Base-by-base conservation (phyloP, 1,140 invertebrate genomes). In the Samia ricini region DNA sequence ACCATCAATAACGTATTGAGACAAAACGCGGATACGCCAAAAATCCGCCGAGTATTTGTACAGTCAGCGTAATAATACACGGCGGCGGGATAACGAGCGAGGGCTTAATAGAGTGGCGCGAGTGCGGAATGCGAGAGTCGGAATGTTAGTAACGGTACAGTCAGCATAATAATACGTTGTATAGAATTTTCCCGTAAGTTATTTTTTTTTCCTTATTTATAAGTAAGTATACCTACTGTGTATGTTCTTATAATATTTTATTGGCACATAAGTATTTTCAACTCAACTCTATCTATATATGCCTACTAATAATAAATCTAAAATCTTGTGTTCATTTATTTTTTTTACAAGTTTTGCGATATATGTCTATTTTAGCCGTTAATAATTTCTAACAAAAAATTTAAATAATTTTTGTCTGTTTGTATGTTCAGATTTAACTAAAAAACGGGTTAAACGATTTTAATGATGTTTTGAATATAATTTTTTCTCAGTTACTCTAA, bases 21-120 rank as follows among this genome's bases (percentile, higher is more conserved):
- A 42, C 33, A 42, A 12, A 42, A 42, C 12, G 33, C 33, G 33
- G 4, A 24, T 24, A 55, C 10, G 22, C 52, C 22, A 22, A 55
- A 22, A 24, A 55, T 55, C 24, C 24, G 22, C 22, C 22, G 15
- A 23, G 15, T 55, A 55, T 55, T 23, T 22, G 33, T 33, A 57
- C 55, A 62, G 60, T 56, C 60, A 49, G 60, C 60, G 55, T 61
- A 63, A 57, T 63, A 63, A 63, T 50, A 63, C 61, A 56, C 50
- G 54, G 22, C 24, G 29, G 56, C 49, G 22, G 55, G 61, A 63
- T 63, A 63, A 63, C 55, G 55, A 63, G 54, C 50, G 55, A 57
- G 50, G 33, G 49, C 55, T 63, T 63, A 63, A 63, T 63, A 63
- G 61, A 63, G 54, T 42, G 24, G 55, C 8, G 52, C 12, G 33